Evolutionary conservation across 2,113 vertebrate genomes (phyloP), one percentile per base, ranked within the genome.

Genomic region (Callipepla californica): DNA sequence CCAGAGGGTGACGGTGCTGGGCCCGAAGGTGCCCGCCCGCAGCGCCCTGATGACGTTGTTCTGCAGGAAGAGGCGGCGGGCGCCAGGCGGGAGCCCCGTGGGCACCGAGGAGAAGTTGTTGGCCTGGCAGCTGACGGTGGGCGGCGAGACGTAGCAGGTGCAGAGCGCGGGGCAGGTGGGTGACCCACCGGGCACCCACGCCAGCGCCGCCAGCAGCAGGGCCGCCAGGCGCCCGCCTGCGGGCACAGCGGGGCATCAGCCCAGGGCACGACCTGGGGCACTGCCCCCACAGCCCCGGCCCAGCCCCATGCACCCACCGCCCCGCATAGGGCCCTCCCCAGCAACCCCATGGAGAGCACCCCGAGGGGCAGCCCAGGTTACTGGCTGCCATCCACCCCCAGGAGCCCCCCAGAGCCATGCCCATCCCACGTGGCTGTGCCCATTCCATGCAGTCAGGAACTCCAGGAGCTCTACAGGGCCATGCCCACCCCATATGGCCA

Each of bases 111-210:
- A 98, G 96, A 99, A 98, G 98, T 99, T 99, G 98, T 99, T 99
- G 86, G 99, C 99, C 97, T 99, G 99, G 97, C 99, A 99, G 98
- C 99, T 99, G 96, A 99, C 99, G 38, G 99, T 99, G 98, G 99
- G 99, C 58, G 99, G 99, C 42, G 98, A 98, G n/a, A 98, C 98
- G 97, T 99, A 99, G 98, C 99, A 99, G 95, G 99, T 99, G 91
- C 99, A 99, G 90, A 99, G 98, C 82, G 97, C 98, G 25, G 99
- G 99, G 93, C 99, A 99, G 89, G 98, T 96, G 45, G 98, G 97
- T 3, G 97, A 97, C 63, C 97, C 97, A 1, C 94, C 92, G n/a
- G 97, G 98, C 97, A 94, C 90, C 94, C 94, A 92, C 61, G 21
- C 90, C 92, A 98, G 97, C 89, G 97, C 97, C 96, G 97, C 97